A percentile compares a stretch with the other conserved stretches of the same genome.
These are phyloP conservation scores for Drosophila ironensis DNA, from an alignment of 1,140 invertebrate species.

Conservation along the genomic window DNA sequence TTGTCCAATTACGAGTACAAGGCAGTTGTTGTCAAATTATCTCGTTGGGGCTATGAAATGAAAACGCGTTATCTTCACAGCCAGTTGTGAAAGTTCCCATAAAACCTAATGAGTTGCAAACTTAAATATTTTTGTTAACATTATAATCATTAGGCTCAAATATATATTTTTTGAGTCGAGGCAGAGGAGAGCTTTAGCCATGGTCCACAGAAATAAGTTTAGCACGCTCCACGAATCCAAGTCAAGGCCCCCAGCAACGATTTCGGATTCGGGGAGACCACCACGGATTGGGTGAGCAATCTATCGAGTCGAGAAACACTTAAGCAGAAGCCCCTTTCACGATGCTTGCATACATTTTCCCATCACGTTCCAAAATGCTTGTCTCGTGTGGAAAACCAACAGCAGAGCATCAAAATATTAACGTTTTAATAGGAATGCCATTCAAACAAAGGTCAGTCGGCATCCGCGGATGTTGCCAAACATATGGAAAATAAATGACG, in stretches of 20 bases:
- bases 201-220: constrained; percentile 30
- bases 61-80: constrained; percentile 24
- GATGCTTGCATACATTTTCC: constrained; percentile 25
- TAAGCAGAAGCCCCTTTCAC: constrained; percentile 11
- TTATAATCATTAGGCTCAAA: constrained; percentile 19
- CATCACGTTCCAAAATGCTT: constrained; percentile 40
- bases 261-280: constrained; percentile 8
- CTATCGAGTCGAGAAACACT: constrained; percentile 11
- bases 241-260: constrained; percentile 33
- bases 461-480: constrained; percentile 27
- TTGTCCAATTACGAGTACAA: constrained; percentile 27
- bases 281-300: constrained; percentile 24
- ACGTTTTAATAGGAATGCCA: constrained; percentile 35
- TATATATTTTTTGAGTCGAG: neutral
- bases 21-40: constrained; percentile 35
- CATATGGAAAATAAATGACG: constrained; percentile 33
- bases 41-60: constrained; percentile 23
- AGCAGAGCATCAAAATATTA: constrained; percentile 31
- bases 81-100: constrained; percentile 39
- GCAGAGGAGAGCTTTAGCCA: neutral
- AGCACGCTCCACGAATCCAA: constrained; percentile 37
- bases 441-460: constrained; percentile 31
- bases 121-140: constrained; percentile 24
- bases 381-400: constrained; percentile 39
- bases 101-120: constrained; percentile 41